Evolutionary conservation across 2,113 vertebrate species (phyloP), one percentile per base, ranked within the genome.

Genomic region (Sinosuthora webbiana): DNA sequence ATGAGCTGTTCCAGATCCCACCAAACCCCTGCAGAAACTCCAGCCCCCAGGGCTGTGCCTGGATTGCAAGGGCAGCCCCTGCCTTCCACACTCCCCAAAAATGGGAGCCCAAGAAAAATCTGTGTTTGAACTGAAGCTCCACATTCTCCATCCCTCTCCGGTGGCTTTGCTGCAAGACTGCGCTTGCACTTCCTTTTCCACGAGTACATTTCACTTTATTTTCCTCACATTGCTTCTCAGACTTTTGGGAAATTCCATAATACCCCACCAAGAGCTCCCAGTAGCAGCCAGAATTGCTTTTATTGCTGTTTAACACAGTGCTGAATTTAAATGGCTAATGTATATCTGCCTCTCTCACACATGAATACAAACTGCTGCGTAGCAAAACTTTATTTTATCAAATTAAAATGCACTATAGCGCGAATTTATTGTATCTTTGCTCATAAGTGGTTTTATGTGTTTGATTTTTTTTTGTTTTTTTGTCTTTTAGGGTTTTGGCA

Each of bases 401-500:
- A 90, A 94, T 94, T 95, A 94, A 92, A 95, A 86, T 11, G 69
- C 44, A 68, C 80, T 71, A 57, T 23, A 93, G 67, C 71, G 76
- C 1, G 1, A 52, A 90, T 75, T 88, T 78, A 70, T 90, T 92
- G 92, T 68, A 82, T 74, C 35, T 24, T 63, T 28, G 35, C 84
- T 87, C 92, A 28, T 89, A 82, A 83, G 78, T 22, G 84, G 42
- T 83, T 95, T 93, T 89, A 77, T 50, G 67, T 37, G 19, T 73
- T 94, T 92, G 56, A 89, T 44, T 77, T 91, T 87, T 87, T 87
- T 87, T 91, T 87, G 86, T 87, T 87, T 81, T 93, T 52, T 17
- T 28, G 64, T 73, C 90, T 95, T 97, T 97, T 93, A 94, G 70
- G 65, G 86, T 85, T 96, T 93, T 97, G 95, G 97, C 96, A 89